Evolutionary conservation across 2,113 vertebrate genomes (phyloP).

Genomic region (Cyanistes caeruleus): DNA sequence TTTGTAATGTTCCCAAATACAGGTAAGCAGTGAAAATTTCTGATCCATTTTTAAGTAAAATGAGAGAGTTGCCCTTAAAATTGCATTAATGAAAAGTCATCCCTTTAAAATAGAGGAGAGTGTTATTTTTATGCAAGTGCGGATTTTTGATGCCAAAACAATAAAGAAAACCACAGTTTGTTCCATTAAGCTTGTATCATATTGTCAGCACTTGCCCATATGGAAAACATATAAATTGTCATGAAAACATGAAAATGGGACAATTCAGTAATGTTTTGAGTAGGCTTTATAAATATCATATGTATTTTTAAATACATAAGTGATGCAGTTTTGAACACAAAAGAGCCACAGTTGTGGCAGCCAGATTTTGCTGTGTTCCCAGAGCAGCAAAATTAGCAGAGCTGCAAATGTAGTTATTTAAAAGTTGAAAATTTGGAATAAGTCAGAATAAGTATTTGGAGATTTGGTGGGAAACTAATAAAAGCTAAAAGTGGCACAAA

Average conservation of each 20-base stretch:
- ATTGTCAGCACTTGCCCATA: conserved; percentile 77
- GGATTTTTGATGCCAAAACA: conserved; percentile 72
- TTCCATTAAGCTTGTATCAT: conserved; percentile 73
- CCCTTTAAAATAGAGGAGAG: conserved; percentile 15
- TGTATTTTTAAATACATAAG: conserved; percentile 76
- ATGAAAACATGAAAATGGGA: conserved; percentile 77
- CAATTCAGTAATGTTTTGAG: conserved; percentile 77
- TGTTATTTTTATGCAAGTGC: conserved; percentile 71
- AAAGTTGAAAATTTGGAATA: conserved; percentile 28
- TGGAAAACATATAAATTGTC: conserved; percentile 81
- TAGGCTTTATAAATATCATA: conserved; percentile 72
- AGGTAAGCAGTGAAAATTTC: not conserved
- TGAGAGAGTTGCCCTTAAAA: not conserved
- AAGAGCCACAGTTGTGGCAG: conserved; percentile 51
- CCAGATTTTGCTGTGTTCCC: conserved; percentile 59
- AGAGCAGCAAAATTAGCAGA: conserved; percentile 43
- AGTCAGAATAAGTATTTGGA: not conserved
- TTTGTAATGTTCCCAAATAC: not conserved
- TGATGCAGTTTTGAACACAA: conserved; percentile 66
- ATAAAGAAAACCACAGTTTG: conserved; percentile 63
- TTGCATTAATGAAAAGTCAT: conserved; percentile 38
- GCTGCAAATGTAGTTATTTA: conserved; percentile 30
- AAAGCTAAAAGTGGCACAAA: conserved; percentile 3
- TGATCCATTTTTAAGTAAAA: not conserved
- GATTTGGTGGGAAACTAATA: conserved; percentile 39